Evolutionary conservation across 2,797 vertebrate species (phyloP).

Genomic region (Buphagus erythrorhynchus): DNA sequence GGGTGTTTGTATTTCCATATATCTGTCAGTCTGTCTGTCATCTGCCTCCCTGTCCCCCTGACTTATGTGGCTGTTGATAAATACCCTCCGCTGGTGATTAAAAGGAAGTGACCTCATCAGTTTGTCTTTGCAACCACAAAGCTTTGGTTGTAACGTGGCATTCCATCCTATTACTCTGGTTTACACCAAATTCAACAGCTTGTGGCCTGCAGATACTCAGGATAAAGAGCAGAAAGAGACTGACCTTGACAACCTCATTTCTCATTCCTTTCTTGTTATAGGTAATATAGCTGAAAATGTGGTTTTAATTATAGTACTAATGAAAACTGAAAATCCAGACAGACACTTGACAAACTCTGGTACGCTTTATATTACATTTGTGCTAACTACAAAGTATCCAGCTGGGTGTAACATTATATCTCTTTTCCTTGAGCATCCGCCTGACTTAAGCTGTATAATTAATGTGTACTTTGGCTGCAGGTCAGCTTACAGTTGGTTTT

Average conservation of each 20-base stretch:
- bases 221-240: constrained; percentile 72
- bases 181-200: constrained; percentile 78
- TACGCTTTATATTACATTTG: constrained; percentile 86
- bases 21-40: constrained; percentile 66
- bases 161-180: constrained; percentile 70
- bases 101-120: constrained; percentile 79
- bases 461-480: constrained; percentile 86
- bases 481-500: constrained; percentile 81
- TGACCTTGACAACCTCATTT: constrained; percentile 84
- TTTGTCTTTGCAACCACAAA: constrained; percentile 72
- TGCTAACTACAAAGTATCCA: constrained; percentile 87
- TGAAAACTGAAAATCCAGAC: constrained; percentile 87
- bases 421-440: constrained; percentile 79
- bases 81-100: constrained; percentile 28
- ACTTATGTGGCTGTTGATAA: constrained; percentile 26
- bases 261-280: constrained; percentile 86
- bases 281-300: constrained; percentile 85
- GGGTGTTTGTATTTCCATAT: constrained; percentile 32
- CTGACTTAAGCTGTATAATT: constrained; percentile 85
- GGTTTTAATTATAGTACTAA: constrained; percentile 86
- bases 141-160: constrained; percentile 69
- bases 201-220: constrained; percentile 82
- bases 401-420: constrained; percentile 84
- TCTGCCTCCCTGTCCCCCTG: constrained; percentile 7
- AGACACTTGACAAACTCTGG: constrained; percentile 86